These are phyloP conservation scores for Pseudorasbora parva DNA, from an alignment of 2,113 vertebrate species.

Conservation along the genomic window DNA sequence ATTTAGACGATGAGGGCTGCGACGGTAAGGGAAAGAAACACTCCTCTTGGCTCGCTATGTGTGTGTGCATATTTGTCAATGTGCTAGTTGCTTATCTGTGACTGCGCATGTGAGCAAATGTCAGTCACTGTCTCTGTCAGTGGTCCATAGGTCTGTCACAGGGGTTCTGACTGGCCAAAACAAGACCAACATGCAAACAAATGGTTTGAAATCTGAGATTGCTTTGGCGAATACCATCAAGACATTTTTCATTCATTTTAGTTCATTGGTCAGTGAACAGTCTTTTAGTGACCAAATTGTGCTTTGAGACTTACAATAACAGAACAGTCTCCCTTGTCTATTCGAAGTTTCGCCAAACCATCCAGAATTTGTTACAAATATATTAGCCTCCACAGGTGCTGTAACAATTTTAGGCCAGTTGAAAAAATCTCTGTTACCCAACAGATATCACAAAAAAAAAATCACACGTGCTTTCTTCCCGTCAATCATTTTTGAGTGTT, in stretches of 20 bases:
- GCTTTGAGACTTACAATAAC: not conserved
- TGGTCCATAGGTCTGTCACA: slow-evolving; percentile 18
- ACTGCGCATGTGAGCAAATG: slow-evolving; percentile 24
- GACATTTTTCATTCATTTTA: not conserved
- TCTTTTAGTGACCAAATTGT: not conserved
- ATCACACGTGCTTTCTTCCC: no score
- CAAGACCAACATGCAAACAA: slow-evolving; percentile 7
- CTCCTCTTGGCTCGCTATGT: not conserved
- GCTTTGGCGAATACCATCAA: slow-evolving; percentile 8
- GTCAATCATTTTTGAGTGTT: no score
- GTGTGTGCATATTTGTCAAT: slow-evolving; percentile 13
- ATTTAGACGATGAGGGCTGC: slow-evolving; percentile 37
- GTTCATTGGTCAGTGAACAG: not conserved
- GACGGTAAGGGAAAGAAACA: slow-evolving; percentile 50
- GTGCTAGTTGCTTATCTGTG: slow-evolving; percentile 8
- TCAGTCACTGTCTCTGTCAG: slow-evolving; percentile 35
- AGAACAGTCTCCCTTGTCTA: not conserved
- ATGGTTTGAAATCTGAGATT: slow-evolving; percentile 16
- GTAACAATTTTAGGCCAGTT: not conserved
- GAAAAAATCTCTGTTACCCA: not conserved
- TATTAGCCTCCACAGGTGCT: not conserved
- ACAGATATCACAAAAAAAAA: not conserved
- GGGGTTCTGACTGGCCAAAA: slow-evolving; percentile 42
- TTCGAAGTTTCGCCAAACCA: slow-evolving; percentile 5
- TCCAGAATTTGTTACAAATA: slow-evolving; percentile 1